These are phyloP conservation scores for Odontesthes bonariensis DNA, from an alignment of 2,113 vertebrate genomes.

Conservation along the genomic window DNA sequence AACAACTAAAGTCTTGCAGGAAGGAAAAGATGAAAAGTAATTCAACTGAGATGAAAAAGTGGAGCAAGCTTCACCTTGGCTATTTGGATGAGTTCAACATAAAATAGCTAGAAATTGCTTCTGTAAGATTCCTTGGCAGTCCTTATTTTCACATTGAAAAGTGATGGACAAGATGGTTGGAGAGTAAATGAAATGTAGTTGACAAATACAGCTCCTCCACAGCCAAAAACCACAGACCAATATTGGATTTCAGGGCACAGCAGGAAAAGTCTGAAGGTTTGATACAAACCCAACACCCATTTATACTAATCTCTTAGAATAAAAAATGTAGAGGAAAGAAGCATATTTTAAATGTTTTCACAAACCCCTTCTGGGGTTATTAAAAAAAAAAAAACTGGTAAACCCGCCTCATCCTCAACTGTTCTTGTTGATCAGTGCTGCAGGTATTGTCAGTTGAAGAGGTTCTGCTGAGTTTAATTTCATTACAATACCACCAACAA, in stretches of 20 bases:
- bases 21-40: no score
- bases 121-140: not conserved
- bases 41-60: no score
- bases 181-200: not conserved
- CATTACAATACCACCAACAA: constrained; percentile 1
- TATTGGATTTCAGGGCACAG: not conserved
- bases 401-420: no score
- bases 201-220: not conserved
- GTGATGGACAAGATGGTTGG: not conserved
- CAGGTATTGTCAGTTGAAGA: not conserved
- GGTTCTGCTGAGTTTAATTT: not conserved
- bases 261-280: not conserved
- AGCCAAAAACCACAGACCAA: not conserved
- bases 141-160: not conserved
- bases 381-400: no score
- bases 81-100: not conserved
- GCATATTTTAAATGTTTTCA: not conserved
- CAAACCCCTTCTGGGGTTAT: no score
- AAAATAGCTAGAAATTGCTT: not conserved
- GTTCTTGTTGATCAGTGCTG: not conserved
- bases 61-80: not conserved
- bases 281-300: no score
- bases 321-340: no score
- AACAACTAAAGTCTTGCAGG: no score
- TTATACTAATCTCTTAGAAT: no score